These are phyloP conservation scores for Trachymyrmex septentrionalis DNA, from an alignment of 1,140 invertebrate species.

Conservation along the genomic window DNA sequence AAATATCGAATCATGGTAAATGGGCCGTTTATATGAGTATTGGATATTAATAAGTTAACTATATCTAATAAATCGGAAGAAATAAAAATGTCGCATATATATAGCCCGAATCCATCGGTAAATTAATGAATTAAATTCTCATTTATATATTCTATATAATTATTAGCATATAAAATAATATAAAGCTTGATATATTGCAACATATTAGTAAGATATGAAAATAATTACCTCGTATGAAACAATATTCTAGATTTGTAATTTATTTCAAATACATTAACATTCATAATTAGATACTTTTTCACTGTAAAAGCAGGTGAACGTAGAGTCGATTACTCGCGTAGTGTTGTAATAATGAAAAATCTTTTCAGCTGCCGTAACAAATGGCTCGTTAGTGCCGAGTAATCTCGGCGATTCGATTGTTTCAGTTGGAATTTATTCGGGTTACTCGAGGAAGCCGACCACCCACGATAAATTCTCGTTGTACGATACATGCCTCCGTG, in stretches of 20 bases:
- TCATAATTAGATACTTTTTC: conserved; percentile 39
- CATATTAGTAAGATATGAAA: neutral
- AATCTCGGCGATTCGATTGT: conserved; percentile 69
- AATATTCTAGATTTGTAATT: neutral
- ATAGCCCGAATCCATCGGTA: neutral
- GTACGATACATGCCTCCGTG: conserved; percentile 40
- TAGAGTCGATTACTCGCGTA: conserved; percentile 29
- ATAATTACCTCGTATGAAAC: neutral
- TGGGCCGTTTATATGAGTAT: conserved; percentile 31
- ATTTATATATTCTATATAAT: neutral
- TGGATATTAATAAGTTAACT: conserved; percentile 37
- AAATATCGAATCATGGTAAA: conserved; percentile 35
- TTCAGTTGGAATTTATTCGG: conserved; percentile 60
- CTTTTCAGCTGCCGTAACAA: conserved; percentile 38
- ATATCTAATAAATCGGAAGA: neutral
- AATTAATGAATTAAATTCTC: conserved; percentile 10
- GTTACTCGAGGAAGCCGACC: conserved; percentile 33
- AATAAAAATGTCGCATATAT: conserved; percentile 20
- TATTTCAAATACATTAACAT: neutral
- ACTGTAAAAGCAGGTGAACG: neutral
- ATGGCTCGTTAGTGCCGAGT: conserved; percentile 66
- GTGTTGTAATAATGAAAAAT: conserved; percentile 60
- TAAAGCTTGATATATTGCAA: neutral
- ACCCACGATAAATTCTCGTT: conserved; percentile 57
- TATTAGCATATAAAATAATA: conserved; percentile 12